Evolutionary conservation across 35 echinoderm and acorn worm genomes (phyloP).

Genomic region (Diadema setosum): DNA sequence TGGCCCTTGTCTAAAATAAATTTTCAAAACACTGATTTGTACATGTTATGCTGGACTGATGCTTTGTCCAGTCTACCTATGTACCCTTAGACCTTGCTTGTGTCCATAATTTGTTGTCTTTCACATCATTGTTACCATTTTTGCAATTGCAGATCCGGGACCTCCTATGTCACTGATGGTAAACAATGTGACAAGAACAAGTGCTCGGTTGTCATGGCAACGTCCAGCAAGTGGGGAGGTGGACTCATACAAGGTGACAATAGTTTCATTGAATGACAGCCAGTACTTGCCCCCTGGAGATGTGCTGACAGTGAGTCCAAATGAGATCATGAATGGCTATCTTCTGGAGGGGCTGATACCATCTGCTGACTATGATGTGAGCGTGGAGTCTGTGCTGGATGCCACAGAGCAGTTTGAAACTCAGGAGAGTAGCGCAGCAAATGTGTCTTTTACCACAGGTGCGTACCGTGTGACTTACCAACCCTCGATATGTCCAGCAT

Average conservation of each 20-base stretch:
- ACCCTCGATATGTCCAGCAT: too few species aligned
- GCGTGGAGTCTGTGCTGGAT: neutral
- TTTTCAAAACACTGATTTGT: too few species aligned
- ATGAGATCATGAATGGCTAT: neutral
- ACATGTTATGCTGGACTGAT: too few species aligned
- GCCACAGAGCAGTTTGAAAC: neutral
- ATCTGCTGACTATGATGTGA: neutral
- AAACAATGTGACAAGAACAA: too few species aligned
- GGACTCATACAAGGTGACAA: neutral
- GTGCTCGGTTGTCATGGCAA: neutral
- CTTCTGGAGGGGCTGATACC: neutral
- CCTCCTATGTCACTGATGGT: too few species aligned
- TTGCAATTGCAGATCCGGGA: too few species aligned
- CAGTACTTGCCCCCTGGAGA: neutral
- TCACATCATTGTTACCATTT: too few species aligned
- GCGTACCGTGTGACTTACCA: neutral
- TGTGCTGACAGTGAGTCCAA: neutral
- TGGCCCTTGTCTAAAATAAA: too few species aligned
- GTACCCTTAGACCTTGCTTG: too few species aligned
- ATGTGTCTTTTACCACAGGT: neutral
- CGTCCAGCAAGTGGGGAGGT: neutral
- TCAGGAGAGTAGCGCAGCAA: neutral
- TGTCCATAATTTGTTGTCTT: too few species aligned
- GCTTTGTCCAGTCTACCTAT: too few species aligned
- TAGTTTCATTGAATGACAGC: neutral